A percentile compares a stretch with the other conserved stretches of the same genome.
Evolutionary conservation across 2,797 vertebrate genomes (phyloP).

Genomic region (Poecilia gillii): DNA sequence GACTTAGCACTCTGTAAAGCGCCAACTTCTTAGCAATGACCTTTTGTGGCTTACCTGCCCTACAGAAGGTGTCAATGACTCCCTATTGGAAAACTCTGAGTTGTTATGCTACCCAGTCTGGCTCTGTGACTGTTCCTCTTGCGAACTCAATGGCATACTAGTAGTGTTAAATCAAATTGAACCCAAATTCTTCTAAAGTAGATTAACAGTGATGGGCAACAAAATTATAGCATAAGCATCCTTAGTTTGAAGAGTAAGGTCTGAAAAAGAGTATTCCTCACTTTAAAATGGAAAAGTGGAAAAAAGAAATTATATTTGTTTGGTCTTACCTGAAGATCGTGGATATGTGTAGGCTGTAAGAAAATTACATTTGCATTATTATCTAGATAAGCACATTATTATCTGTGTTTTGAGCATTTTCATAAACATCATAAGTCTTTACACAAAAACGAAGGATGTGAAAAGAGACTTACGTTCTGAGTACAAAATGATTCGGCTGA

Average conservation of each 20-base stretch:
- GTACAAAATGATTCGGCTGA: conserved; percentile 90
- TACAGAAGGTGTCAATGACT: background rate
- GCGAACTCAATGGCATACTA: background rate
- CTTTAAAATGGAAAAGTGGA: conserved; percentile 16
- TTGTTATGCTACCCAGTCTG: background rate
- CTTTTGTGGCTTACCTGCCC: background rate
- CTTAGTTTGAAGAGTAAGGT: background rate
- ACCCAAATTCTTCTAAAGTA: background rate
- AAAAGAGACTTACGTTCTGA: conserved; percentile 89
- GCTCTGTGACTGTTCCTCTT: background rate
- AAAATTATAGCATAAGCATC: background rate
- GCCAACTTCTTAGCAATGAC: background rate
- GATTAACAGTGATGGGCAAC: background rate
- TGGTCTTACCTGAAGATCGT: conserved; percentile 88
- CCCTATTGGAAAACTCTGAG: background rate
- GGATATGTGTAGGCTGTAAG: conserved; percentile 92
- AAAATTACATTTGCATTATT: conserved; percentile 50
- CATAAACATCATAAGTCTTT: background rate
- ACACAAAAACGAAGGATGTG: conserved; percentile 2
- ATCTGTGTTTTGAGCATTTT: background rate
- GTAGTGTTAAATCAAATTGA: background rate
- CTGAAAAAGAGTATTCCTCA: background rate
- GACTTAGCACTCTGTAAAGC: background rate
- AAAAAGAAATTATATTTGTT: conserved; percentile 5
- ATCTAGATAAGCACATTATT: conserved; percentile 2